Base-by-base conservation (phyloP, 1,140 invertebrate species). In the Venturia canescens region DNA sequence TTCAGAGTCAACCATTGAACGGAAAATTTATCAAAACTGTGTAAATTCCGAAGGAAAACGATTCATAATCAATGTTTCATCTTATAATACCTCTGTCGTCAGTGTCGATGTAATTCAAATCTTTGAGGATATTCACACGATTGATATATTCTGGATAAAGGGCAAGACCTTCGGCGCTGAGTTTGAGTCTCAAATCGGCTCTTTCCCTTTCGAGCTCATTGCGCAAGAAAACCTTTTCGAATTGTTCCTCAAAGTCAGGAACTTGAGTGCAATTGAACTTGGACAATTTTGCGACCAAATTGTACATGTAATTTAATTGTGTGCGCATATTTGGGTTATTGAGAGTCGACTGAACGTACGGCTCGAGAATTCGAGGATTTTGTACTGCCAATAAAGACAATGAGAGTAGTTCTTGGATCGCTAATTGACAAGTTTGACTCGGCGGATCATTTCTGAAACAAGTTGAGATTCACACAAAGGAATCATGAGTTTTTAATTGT, bases 121-220 rank as follows among this genome's bases (percentile, higher is more conserved):
- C 91, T n/a, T n/a, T n/a, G n/a, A n/a, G n/a, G n/a, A n/a, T n/a
- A n/a, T n/a, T n/a, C n/a, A n/a, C n/a, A n/a, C n/a, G n/a, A n/a
- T 95, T 95, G 83, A 96, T 93, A 90, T 99, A 99, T 85, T 99
- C 98, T 0, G 97, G 96, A 90, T 98, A 97, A 1, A 99, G 91
- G 1, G 94, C 93, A 63, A 99, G 92, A 87, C 95, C 97, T 87
- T 97, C 95, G 80, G 97, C 96, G 0, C 97, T 99, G 1, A 98
- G 91, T 50, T 95, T 91, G 81, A 94, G 95, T 80, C 96, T 94
- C 60, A 98, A 92, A 83, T 95, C 93, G 60, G 95, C 93, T 21
- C 95, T 94, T 83, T 96, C 94, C 16, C 95, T 93, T 83, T 96
- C 94, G 2, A 97, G 86, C 88, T 95, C 93, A 88, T 95, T 96